Evolutionary conservation across 2,797 vertebrate species (phyloP), one percentile per base, ranked within the genome.

Genomic region (Apodemus agrarius): DNA sequence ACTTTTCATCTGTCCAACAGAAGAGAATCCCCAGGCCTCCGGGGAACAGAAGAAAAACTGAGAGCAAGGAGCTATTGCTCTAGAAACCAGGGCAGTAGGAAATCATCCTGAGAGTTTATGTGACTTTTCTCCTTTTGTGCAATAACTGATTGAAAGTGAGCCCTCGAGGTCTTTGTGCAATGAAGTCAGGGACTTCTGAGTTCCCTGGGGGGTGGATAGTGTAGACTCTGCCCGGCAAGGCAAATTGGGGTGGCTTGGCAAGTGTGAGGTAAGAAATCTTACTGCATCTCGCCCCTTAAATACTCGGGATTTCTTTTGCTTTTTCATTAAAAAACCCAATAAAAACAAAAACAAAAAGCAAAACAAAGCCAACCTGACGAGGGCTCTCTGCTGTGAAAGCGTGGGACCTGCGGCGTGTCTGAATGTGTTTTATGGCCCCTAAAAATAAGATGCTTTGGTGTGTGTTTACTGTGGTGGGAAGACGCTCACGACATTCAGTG

Each of bases 301-400:
- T 43, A 69, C 69, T 85, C 85, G 49, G 11, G 26, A 83, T 65
- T 90, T 93, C 76, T 92, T 93, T 90, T 63, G 79, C 34, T 94
- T 96, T 89, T 74, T 96, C 78, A 89, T 90, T 74, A 52, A 59
- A 91, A 90, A 89, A 52, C 11, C 52, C 61, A 63, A 65, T 10
- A 29, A 65, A 65, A 65, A 65, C 29, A 65, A 65, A 31, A 65
- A 12, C 29, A 31, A 67, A 67, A 69, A 69, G 7, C 34, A n/a
- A 72, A 69, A 37, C 67, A 72, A 72, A 72, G 19, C 67, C 72
- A 89, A 80, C 79, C 6, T 34, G 82, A 40, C 75, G 72, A 84
- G 57, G 76, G 8, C 54, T 90, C 29, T 90, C n/a, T 75, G 29
- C 54, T 65, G 16, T 14, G 76, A 83, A 80, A 74, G 24, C 52